phyloP scores from a whole-genome alignment of 2,888 invertebrate genomes.

The Clusia tigrina region DNA sequence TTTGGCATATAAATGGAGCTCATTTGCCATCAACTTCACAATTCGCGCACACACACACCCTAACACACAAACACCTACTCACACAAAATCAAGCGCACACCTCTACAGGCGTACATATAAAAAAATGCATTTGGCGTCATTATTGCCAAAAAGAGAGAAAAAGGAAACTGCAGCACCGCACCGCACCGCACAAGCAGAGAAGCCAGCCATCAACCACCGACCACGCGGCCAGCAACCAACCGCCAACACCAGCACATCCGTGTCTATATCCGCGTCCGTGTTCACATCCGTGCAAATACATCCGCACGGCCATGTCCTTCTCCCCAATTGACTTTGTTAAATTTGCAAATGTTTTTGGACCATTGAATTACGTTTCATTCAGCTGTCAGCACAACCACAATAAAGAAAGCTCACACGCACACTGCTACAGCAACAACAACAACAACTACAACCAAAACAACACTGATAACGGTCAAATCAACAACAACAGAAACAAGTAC shows the following conservation, averaged over 20 bases:
- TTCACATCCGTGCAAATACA: conserved; percentile 18
- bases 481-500: background rate
- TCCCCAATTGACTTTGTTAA: conserved; percentile 22
- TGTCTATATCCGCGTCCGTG: background rate
- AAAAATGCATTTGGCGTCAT: background rate
- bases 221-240: no score
- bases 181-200: conserved; percentile 10
- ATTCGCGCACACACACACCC: no score
- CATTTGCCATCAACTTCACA: no score
- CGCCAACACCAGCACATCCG: background rate
- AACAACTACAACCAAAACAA: conserved; percentile 10
- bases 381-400: background rate
- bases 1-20: background rate
- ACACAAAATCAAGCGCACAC: background rate
- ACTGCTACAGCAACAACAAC: conserved; percentile 9
- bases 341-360: conserved; percentile 23
- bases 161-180: background rate
- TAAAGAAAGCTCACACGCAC: conserved; percentile 8
- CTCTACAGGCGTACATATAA: background rate
- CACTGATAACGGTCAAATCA: background rate
- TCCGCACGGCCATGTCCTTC: conserved; percentile 1
- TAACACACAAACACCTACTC: background rate
- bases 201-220: background rate
- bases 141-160: background rate
- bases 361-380: conserved; percentile 17